Base-by-base conservation (phyloP, 2,113 vertebrate species). In the Chloropsis cyanopogon region DNA sequence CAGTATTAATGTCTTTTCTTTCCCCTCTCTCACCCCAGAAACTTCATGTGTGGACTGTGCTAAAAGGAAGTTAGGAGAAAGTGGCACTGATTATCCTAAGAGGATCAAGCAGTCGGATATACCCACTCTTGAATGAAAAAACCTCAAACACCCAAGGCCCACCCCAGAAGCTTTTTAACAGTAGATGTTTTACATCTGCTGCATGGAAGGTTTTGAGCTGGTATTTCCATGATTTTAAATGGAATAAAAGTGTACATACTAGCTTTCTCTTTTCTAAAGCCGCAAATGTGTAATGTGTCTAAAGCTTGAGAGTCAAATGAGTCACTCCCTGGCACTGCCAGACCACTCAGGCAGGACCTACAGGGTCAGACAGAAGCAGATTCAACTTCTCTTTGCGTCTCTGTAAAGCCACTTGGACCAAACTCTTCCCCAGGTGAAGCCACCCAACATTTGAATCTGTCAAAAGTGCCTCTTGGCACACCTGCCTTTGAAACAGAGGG, bases 21-120 rank as follows among this genome's bases (percentile, higher is more conserved):
- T 31, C 15, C 6, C 11, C 42, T 66, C 41, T 77, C 25, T 10
- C 46, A 57, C 68, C 59, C 28, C 72, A 98, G 97, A 97, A 71
- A 90, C 77, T 9, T 94, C 95, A 0, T 97, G 97, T 41, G 88
- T 95, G 78, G 97, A 97, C 78, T 97, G 97, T 68, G 97, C 97
- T 12, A 98, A 98, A 96, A 96, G 97, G 86, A 97, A 96, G 61
- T 37, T 95, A 31, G 96, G 88, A 77, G 97, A 96, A 69, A 94
- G 92, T 1, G 25, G 83, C 42, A 39, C 28, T 1, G 72, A 94
- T 35, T 84, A 46, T 16, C 71, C 92, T 1, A 98, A 97, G 33
- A 96, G 53, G 57, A 81, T 47, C 52, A 86, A 96, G n/a, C 81
- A 63, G 8, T 54, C 92, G 14, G 95, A 94, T 72, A 70, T 3